Evolutionary conservation across 1,140 invertebrate genomes (phyloP).

Genomic region (Sycophaga agraensis): DNA sequence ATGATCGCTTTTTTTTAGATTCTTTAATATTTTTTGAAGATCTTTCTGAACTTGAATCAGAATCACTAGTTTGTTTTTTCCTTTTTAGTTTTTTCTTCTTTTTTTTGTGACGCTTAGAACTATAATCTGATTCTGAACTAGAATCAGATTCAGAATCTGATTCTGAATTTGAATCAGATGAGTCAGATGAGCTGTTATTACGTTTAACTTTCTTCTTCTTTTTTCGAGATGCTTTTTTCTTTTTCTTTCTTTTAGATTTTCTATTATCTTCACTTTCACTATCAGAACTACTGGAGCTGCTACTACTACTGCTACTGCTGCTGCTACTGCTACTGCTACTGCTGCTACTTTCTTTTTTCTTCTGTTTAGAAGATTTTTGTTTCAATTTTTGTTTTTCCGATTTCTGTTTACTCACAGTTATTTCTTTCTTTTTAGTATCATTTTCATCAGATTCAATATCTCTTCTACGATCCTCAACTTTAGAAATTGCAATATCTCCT

Average conservation of each 20-base stretch:
- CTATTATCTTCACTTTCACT: neutral
- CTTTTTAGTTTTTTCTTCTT: constrained; percentile 34
- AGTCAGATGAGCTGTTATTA: constrained; percentile 13
- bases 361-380: neutral
- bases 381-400: neutral
- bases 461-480: constrained; percentile 24
- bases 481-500: constrained; percentile 42
- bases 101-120: too few relatives aligned
- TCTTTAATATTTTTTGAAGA: constrained; percentile 18
- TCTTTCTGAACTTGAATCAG: neutral
- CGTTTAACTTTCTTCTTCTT: constrained; percentile 17
- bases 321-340: neutral
- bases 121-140: constrained; percentile 22
- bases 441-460: neutral
- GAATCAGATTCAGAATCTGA: constrained; percentile 35
- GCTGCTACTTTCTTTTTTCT: constrained; percentile 7
- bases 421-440: neutral
- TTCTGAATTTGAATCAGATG: constrained; percentile 45
- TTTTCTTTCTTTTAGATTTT: constrained; percentile 25
- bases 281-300: constrained; percentile 3
- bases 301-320: neutral
- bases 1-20: neutral
- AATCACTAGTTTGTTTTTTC: constrained; percentile 4
- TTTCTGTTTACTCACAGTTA: neutral
- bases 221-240: constrained; percentile 8